Conservation (phyloP, 2,113 vertebrate genomes). For the Tichodroma muraria region DNA sequence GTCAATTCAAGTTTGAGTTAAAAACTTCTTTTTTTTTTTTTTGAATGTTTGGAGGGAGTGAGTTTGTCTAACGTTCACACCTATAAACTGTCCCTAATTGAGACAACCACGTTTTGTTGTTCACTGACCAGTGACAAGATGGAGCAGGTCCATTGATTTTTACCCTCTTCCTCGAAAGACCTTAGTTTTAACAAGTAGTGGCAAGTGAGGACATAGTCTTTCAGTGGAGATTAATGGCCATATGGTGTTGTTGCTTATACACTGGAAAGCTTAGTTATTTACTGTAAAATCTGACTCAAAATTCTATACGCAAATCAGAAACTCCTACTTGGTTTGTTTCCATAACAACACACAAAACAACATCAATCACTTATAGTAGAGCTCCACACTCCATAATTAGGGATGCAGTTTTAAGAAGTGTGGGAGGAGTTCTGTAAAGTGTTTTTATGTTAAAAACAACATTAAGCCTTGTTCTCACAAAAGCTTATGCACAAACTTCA, state of each 20-base stretch:
- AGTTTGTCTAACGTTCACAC: neutral
- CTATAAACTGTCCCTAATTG: constrained; percentile 14
- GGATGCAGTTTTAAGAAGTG: constrained; percentile 37
- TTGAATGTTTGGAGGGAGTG: neutral
- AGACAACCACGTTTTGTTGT: constrained; percentile 12
- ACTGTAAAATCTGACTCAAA: constrained; percentile 56
- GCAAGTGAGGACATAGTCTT: constrained; percentile 24
- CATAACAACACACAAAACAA: constrained; percentile 52
- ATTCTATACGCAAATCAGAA: constrained; percentile 21
- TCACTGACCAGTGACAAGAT: constrained; percentile 41
- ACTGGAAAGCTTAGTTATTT: constrained; percentile 42
- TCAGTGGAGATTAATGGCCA: constrained; percentile 42
- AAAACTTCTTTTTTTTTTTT: neutral
- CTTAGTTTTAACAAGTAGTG: constrained; percentile 16
- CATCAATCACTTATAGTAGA: constrained; percentile 51
- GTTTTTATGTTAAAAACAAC: constrained; percentile 40
- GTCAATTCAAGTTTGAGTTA: neutral
- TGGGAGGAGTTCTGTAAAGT: constrained; percentile 54
- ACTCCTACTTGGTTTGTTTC: constrained; percentile 59
- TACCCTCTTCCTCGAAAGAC: neutral
- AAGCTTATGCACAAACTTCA: neutral
- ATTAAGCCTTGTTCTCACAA: neutral
- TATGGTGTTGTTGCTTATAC: constrained; percentile 45
- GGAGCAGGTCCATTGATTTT: constrained; percentile 34
- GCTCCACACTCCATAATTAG: constrained; percentile 48